Evolutionary conservation across 2,888 invertebrate species (phyloP).

Genomic region (Trichacis sp.): DNA sequence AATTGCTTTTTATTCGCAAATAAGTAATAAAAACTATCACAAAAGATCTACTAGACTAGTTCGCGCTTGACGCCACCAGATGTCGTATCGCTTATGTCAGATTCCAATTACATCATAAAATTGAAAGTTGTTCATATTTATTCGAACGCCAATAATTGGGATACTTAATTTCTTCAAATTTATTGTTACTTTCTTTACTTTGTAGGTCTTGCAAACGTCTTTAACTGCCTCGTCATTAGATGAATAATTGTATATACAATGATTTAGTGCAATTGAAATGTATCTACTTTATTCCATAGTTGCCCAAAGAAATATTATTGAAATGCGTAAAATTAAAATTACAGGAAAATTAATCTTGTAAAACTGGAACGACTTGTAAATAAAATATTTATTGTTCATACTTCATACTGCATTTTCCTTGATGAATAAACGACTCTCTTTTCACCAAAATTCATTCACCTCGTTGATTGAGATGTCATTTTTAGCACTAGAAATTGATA

Average conservation of each 20-base stretch:
- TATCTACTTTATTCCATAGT: neutral
- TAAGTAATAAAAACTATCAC: no score
- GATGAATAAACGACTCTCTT: neutral
- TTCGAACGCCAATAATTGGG: no score
- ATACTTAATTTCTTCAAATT: no score
- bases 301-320: neutral
- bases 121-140: no score
- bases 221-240: neutral
- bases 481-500: neutral
- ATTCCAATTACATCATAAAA: no score
- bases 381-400: conserved; percentile 60
- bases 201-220: neutral
- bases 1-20: no score
- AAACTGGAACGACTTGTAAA: conserved; percentile 48
- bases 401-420: conserved; percentile 6
- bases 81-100: no score
- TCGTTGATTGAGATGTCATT: neutral
- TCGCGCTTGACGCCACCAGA: no score
- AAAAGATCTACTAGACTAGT: no score
- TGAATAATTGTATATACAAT: neutral
- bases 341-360: neutral
- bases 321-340: neutral
- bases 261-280: neutral
- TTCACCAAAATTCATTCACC: neutral
- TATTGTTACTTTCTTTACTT: no score